These are phyloP conservation scores for Drosophila elegans DNA, from an alignment of 1,140 invertebrate species.

Conservation along the genomic window DNA sequence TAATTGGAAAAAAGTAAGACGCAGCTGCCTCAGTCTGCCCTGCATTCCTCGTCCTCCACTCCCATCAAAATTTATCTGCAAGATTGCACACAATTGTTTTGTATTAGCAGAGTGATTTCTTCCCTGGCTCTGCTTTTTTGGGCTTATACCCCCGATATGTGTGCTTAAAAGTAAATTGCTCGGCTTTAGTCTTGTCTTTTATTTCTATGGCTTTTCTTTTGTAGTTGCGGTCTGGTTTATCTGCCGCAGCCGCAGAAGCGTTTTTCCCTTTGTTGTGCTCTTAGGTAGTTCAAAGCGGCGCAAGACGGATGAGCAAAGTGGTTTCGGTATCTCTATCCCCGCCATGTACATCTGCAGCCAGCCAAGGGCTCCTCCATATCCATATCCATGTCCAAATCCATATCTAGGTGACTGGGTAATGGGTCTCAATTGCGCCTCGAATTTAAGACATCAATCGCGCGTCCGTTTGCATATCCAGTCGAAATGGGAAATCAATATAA, in stretches of 20 bases:
- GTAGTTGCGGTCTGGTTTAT: conserved; percentile 55
- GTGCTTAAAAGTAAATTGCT: conserved; percentile 80
- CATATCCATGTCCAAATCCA: conserved; percentile 51
- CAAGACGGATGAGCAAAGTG: conserved; percentile 22
- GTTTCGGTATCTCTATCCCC: conserved; percentile 22
- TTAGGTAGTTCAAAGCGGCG: conserved; percentile 43
- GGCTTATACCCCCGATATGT: conserved; percentile 53
- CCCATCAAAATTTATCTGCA: conserved; percentile 63
- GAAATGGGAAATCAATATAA: conserved; percentile 69
- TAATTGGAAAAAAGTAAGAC: conserved; percentile 76
- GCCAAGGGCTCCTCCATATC: conserved; percentile 27
- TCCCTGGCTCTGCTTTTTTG: conserved; percentile 23
- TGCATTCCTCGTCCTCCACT: conserved; percentile 13
- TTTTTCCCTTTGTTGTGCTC: conserved; percentile 14
- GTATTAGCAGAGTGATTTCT: conserved; percentile 66
- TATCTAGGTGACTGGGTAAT: conserved; percentile 77
- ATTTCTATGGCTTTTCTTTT: conserved; percentile 69
- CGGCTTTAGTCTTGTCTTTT: conserved; percentile 70
- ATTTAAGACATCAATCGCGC: conserved; percentile 71
- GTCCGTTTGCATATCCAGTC: conserved; percentile 15
- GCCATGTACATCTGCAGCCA: conserved; percentile 19
- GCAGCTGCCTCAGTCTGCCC: conserved; percentile 55
- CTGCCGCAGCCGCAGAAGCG: conserved; percentile 19
- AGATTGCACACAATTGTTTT: conserved; percentile 82
- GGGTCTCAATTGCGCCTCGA: conserved; percentile 68